Conservation (phyloP, 2,113 vertebrate genomes). For the Meriones unguiculatus region DNA sequence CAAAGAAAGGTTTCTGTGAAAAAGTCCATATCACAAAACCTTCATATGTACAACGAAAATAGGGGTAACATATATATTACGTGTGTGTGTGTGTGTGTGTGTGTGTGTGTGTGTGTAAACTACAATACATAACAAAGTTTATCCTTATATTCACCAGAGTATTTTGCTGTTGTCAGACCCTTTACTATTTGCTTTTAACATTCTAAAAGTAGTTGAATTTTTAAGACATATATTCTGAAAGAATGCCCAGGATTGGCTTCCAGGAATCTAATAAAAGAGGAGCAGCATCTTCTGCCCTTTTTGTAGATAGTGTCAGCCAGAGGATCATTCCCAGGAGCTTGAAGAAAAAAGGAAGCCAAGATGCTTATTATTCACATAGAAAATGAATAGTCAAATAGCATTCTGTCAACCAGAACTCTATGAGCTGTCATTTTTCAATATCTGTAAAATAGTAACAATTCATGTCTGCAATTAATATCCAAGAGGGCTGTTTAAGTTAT, state of each 20-base stretch:
- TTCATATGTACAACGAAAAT: background rate
- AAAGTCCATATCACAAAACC: background rate
- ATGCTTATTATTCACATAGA: background rate
- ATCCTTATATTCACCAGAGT: background rate
- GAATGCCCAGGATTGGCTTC: constrained; percentile 7
- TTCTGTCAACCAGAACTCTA: constrained; percentile 34
- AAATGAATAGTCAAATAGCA: constrained; percentile 28
- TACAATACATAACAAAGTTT: background rate
- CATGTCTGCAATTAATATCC: background rate
- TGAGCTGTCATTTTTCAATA: background rate
- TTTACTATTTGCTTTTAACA: background rate
- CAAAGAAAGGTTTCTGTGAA: constrained; percentile 3
- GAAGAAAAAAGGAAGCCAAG: background rate
- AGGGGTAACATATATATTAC: too few species aligned
- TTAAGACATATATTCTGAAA: constrained; percentile 21
- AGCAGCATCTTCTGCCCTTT: background rate
- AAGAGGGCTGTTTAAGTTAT: background rate
- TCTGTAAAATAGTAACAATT: constrained; percentile 19
- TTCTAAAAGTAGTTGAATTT: background rate
- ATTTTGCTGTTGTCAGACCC: background rate
- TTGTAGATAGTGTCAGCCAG: constrained; percentile 5
- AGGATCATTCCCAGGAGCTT: background rate
- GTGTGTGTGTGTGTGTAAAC: background rate
- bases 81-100: too few species aligned
- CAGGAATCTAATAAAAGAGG: background rate